Evolutionary conservation across 2,797 vertebrate genomes (phyloP), one percentile per base, ranked within the genome.

Genomic region (Danio albolineatus): DNA sequence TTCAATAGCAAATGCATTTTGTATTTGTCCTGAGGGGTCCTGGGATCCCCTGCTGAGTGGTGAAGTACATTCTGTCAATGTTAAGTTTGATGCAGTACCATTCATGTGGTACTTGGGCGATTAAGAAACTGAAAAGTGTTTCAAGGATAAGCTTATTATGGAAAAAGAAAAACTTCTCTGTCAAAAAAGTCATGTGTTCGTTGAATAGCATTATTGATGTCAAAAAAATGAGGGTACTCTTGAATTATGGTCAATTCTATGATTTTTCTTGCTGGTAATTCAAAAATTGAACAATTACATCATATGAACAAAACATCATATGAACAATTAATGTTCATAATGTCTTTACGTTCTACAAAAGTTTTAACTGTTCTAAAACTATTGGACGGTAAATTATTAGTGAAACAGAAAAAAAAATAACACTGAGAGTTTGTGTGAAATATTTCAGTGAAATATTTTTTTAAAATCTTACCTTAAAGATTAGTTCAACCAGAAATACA

Each of bases 1-100:
- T 64, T 76, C 41, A n/a, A 36, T 12, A 43, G 38, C 12, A 76
- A 54, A 65, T 53, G 17, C 9, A 10, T 53, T 75, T 53, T 53
- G 0, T 1, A 16, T 51, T 5, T 6, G 14, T 19, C n/a, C 17
- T 19, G 5, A 6, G 4, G 38, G 19, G 48, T 39, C 51, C 2
- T 7, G 2, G 13, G 5, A 13, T 43, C n/a, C 7, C 13, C 21
- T 67, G 19, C 4, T 46, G 44, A 6, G 19, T n/a, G 41, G 71
- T 12, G 14, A 73, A 28, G 41, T 59, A 46, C 14, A 48, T 70
- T 19, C 17, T 12, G 16, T 12, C 46, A 16, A 57, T 43, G 8
- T 16, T 28, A 16, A 16, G 46, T 73, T 9, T 61, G 16, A 61
- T 38, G 19, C 44, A 61, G 19, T 56, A 9, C 7, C 39, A n/a